Conservation (phyloP, 2,113 vertebrate species). For the Enhydra lutris region DNA sequence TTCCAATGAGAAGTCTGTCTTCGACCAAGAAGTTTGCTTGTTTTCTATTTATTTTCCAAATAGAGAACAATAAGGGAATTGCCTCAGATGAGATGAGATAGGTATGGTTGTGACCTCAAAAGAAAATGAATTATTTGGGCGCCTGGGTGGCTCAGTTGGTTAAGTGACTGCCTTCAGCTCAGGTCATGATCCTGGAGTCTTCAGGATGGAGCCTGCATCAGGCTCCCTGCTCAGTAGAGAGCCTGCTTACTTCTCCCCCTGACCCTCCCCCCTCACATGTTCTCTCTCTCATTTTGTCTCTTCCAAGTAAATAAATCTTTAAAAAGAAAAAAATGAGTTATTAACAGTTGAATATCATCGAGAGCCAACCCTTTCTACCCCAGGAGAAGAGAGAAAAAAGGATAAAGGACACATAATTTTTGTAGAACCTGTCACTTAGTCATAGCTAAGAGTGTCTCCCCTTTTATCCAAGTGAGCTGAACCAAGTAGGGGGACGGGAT, state of each 20-base stretch:
- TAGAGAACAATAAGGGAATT: neutral
- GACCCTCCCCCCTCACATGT: too few relatives aligned
- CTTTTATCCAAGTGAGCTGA: neutral
- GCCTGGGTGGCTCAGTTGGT: too few relatives aligned
- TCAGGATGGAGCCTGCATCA: too few relatives aligned
- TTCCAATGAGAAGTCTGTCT: neutral
- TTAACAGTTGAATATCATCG: neutral
- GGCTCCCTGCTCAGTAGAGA: too few relatives aligned
- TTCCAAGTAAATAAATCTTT: too few relatives aligned
- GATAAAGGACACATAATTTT: neutral
- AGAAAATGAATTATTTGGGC: neutral
- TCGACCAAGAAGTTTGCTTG: neutral
- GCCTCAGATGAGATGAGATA: neutral
- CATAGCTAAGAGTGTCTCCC: neutral
- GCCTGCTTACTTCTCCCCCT: too few relatives aligned
- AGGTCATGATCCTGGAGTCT: too few relatives aligned
- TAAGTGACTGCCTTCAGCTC: too few relatives aligned
- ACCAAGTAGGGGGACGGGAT: neutral
- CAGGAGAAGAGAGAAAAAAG: neutral
- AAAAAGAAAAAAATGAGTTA: neutral
- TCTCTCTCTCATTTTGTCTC: too few relatives aligned
- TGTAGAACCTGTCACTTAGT: neutral
- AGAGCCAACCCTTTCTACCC: neutral
- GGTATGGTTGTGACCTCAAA: neutral
- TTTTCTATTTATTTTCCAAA: slow-evolving; percentile 1